These are phyloP conservation scores for Cynocephalus volans DNA, from an alignment of 2,113 vertebrate species.

Conservation along the genomic window DNA sequence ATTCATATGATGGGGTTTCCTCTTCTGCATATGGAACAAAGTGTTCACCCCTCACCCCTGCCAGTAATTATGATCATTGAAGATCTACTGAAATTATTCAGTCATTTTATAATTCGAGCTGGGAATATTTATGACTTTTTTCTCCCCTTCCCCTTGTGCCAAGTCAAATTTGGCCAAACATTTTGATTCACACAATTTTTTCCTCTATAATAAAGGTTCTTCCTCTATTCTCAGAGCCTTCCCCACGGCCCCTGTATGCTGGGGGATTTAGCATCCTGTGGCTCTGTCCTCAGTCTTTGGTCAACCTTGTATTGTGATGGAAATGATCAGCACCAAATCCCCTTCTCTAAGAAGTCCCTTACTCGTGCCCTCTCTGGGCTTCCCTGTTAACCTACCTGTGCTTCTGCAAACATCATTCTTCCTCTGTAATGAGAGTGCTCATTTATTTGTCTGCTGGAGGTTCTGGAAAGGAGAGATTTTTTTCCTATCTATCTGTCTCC, in stretches of 20 bases:
- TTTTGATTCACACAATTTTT: no score
- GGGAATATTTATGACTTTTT: background rate
- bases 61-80: conserved; percentile 84
- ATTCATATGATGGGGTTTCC: conserved; percentile 83
- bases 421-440: background rate
- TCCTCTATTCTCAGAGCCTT: background rate
- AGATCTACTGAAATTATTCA: conserved; percentile 52
- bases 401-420: background rate
- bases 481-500: background rate
- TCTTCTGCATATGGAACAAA: conserved; percentile 84
- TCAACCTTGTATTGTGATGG: background rate
- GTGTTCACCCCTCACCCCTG: background rate
- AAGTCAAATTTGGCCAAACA: background rate
- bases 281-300: background rate
- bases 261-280: background rate
- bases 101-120: background rate
- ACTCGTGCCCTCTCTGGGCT: background rate
- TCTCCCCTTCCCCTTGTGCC: background rate
- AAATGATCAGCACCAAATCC: rapidly evolving
- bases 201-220: background rate
- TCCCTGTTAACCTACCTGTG: background rate
- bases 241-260: rapidly evolving
- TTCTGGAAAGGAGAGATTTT: background rate
- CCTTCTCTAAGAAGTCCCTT: background rate
- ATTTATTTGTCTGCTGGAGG: background rate